Evolutionary conservation across 2,797 vertebrate species (phyloP), one percentile per base, ranked within the genome.

Genomic region (Fringilla coelebs): DNA sequence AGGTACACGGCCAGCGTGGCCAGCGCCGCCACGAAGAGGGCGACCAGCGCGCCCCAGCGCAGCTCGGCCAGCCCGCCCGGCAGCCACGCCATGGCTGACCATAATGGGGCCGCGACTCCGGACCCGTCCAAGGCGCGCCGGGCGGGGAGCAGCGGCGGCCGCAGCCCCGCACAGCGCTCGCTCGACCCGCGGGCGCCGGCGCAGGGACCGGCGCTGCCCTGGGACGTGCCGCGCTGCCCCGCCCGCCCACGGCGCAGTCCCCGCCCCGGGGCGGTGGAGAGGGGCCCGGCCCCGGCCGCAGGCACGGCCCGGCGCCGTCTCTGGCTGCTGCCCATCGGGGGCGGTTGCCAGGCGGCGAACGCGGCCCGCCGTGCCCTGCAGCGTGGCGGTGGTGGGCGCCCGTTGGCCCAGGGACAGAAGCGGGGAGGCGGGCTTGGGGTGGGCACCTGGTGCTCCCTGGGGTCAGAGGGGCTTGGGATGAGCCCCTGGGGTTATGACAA

Each of bases 1-100:
- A 99, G 97, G 96, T 99, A 99, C 86, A 98, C 83, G 76, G 97
- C 85, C 32, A 99, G 89, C 7, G 99, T 99, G 57, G 98, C 98
- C 90, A 99, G 72, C 21, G 99, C 99, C 24, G 98, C 99, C 65
- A 98, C 70, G 94, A 99, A 99, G 16, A 99, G 98, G 11, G 98
- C 98, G 92, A 99, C 97, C 98, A 99, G 97, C 75, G 97, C 98
- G 10, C 98, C 95, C 98, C 99, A 99, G 97, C 98, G 98, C 81
- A 98, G 96, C 90, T 98, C 85, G 80, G 72, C 84, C 85, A 93
- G 76, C 88, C 76, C 81, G 77, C 67, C 88, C 76, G 91, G 41
- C 76, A 83, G 83, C 93, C 93, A 80, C 90, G 90, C 93, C 93
- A 94, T 94, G 70, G 74, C 87, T 91, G 85, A 90, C 72, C 94